phyloP scores from a whole-genome alignment of 2,888 invertebrate genomes.

The Iphiclides podalirius region DNA sequence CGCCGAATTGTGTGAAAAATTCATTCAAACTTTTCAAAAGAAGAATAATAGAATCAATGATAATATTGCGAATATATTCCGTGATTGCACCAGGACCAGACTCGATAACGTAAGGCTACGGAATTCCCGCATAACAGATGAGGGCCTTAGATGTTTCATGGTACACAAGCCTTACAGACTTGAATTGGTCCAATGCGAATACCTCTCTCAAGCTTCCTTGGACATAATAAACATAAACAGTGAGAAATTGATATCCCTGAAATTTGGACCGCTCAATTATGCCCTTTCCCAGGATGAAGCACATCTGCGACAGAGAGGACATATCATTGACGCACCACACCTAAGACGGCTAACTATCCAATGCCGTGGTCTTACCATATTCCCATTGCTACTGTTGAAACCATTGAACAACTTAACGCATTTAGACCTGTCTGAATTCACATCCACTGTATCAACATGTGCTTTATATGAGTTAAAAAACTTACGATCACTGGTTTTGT shows the following conservation, averaged over 20 bases:
- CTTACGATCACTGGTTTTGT: conserved; percentile 87
- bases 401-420: conserved; percentile 82
- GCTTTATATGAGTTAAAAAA: conserved; percentile 83
- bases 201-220: conserved; percentile 82
- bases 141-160: conserved; percentile 84
- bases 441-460: conserved; percentile 82
- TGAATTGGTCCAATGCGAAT: conserved; percentile 87
- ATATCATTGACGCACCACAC: conserved; percentile 81
- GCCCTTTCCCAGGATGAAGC: conserved; percentile 78
- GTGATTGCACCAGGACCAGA: conserved; percentile 85
- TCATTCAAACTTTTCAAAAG: conserved; percentile 80
- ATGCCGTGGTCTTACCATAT: conserved; percentile 67
- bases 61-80: conserved; percentile 85
- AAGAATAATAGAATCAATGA: conserved; percentile 81
- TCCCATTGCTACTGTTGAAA: conserved; percentile 78
- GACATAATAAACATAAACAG: conserved; percentile 85
- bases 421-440: conserved; percentile 86
- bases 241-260: conserved; percentile 84
- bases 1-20: conserved; percentile 85
- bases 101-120: conserved; percentile 85
- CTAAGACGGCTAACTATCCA: conserved; percentile 81
- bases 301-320: conserved; percentile 59
- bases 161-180: conserved; percentile 87
- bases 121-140: conserved; percentile 86
- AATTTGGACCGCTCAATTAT: conserved; percentile 84